phyloP scores from a whole-genome alignment of 2,113 vertebrate species.

The Nothoprocta pentlandii region DNA sequence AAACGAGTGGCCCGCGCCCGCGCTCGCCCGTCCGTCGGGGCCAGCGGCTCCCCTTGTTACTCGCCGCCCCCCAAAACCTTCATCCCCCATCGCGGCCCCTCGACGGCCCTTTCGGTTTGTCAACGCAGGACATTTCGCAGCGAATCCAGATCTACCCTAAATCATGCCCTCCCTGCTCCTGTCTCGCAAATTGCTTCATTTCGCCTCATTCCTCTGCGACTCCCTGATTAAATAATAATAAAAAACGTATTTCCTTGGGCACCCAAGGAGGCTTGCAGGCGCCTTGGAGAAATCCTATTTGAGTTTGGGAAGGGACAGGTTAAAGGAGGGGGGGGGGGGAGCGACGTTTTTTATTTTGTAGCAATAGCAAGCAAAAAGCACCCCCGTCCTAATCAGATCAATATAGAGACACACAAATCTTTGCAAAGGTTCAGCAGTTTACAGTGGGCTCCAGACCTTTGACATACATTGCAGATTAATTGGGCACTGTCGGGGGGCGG shows the following conservation, averaged over 20 bases:
- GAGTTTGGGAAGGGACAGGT: constrained; percentile 36
- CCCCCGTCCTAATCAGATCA: constrained; percentile 89
- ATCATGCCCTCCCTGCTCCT: neutral
- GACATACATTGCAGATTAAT: constrained; percentile 90
- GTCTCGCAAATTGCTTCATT: constrained; percentile 35
- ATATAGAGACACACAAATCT: constrained; percentile 86
- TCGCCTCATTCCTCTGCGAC: neutral
- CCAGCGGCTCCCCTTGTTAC: neutral
- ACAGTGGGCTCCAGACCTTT: constrained; percentile 85
- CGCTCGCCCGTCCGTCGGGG: too few species aligned
- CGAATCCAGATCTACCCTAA: neutral
- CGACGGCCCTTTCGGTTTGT: neutral
- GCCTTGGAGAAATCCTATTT: constrained; percentile 83
- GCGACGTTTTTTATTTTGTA: constrained; percentile 78
- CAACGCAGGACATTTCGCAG: neutral
- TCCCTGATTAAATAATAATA: neutral
- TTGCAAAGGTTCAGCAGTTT: constrained; percentile 83
- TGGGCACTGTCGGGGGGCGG: constrained; percentile 87
- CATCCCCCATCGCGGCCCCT: too few species aligned
- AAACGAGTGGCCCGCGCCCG: neutral
- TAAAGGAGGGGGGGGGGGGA: constrained; percentile 13
- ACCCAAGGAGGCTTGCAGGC: neutral
- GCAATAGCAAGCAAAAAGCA: constrained; percentile 40
- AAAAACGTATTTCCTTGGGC: neutral
- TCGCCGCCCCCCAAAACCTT: neutral